phyloP scores from a whole-genome alignment of 2,113 vertebrate genomes.

The Machaerirhynchus nigripectus region DNA sequence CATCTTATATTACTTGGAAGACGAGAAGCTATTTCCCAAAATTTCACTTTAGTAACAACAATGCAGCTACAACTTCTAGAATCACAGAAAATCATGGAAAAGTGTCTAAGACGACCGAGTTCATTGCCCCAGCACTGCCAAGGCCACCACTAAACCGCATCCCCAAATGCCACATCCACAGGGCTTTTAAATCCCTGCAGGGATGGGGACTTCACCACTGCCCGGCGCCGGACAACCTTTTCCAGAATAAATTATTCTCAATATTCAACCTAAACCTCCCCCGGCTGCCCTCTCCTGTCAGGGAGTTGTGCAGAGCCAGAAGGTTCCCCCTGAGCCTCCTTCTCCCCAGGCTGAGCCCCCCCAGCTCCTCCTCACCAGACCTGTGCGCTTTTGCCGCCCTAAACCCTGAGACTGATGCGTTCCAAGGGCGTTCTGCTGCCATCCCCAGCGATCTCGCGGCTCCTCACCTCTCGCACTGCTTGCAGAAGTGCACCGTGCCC shows the following conservation, averaged over 20 bases:
- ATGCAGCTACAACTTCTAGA: not conserved
- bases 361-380: not conserved
- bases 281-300: not conserved
- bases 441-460: accelerated
- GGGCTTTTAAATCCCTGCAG: not conserved
- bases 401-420: accelerated
- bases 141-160: not conserved
- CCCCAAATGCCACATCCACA: not conserved
- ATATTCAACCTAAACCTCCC: not conserved
- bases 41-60: not conserved
- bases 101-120: not conserved
- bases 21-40: not conserved
- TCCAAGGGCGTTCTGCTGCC: not conserved
- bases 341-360: not conserved
- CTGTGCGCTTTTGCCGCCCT: accelerated
- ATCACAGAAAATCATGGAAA: accelerated
- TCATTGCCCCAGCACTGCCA: too few relatives aligned
- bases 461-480: conserved; percentile 91
- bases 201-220: not conserved
- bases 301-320: not conserved
- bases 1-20: not conserved
- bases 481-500: conserved; percentile 91
- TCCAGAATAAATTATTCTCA: not conserved
- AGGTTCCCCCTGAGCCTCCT: not conserved
- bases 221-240: not conserved